These are phyloP conservation scores for Eupeodes corollae DNA, from an alignment of 1,140 invertebrate genomes.

Conservation along the genomic window DNA sequence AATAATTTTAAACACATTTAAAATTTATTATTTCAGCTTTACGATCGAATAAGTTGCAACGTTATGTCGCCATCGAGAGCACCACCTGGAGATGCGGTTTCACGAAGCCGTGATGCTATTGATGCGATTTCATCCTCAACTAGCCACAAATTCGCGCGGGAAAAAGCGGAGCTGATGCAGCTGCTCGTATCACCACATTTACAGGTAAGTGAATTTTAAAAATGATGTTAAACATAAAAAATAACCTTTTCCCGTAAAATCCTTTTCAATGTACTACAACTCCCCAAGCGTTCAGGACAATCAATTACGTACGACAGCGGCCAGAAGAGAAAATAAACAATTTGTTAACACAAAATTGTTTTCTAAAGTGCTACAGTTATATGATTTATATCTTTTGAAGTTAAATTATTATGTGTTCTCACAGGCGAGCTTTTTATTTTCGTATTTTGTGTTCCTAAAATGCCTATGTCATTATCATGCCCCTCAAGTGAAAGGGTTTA, in stretches of 20 bases:
- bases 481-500: too few species aligned
- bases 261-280: too few species aligned
- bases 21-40: slow-evolving; percentile 48
- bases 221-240: neutral
- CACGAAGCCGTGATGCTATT: slow-evolving; percentile 61
- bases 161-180: slow-evolving; percentile 66
- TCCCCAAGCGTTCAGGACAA: neutral
- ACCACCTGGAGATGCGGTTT: slow-evolving; percentile 67
- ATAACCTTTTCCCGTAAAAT: too few species aligned
- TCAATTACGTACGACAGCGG: neutral
- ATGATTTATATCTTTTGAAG: too few species aligned
- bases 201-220: slow-evolving; percentile 54
- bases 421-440: too few species aligned
- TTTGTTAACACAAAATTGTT: neutral
- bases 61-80: slow-evolving; percentile 58
- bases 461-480: too few species aligned
- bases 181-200: slow-evolving; percentile 71
- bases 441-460: too few species aligned
- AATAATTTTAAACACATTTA: neutral
- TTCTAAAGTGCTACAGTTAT: neutral
- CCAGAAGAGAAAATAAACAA: neutral
- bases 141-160: slow-evolving; percentile 38
- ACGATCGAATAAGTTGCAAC: slow-evolving; percentile 71
- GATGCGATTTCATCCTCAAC: slow-evolving; percentile 40
- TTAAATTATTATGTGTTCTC: too few species aligned